phyloP scores from a whole-genome alignment of 2,797 vertebrate species.

The Hylomyscus alleni region DNA sequence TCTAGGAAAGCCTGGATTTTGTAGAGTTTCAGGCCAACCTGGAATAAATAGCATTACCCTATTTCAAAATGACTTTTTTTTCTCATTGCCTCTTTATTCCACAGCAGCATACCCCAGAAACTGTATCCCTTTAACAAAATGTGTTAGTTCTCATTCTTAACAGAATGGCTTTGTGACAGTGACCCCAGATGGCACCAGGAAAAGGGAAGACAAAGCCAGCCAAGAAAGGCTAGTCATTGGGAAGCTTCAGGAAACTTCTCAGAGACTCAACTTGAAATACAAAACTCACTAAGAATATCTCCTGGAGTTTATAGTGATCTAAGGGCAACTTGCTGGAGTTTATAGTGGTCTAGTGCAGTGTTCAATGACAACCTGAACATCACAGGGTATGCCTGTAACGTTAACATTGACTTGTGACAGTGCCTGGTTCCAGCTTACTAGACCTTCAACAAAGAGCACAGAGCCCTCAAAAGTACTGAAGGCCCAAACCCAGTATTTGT shows the following conservation, averaged over 20 bases:
- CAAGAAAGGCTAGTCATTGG: background rate
- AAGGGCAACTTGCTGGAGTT: rapidly evolving
- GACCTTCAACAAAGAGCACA: background rate
- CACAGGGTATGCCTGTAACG: rapidly evolving
- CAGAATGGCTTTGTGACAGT: background rate
- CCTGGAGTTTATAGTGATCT: rapidly evolving
- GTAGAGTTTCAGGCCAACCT: background rate
- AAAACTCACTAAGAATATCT: background rate
- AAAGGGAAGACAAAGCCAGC: background rate
- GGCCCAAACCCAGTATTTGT: too few species aligned
- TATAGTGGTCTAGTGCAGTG: rapidly evolving
- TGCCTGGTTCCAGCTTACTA: background rate
- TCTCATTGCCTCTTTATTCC: background rate
- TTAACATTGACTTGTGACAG: background rate
- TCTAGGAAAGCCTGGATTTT: background rate
- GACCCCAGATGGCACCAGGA: rapidly evolving
- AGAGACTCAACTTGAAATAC: background rate
- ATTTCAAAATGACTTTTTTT: background rate
- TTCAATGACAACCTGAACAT: rapidly evolving
- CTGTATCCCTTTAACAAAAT: background rate
- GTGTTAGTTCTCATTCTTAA: background rate
- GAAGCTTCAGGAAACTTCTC: background rate
- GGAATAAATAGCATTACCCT: background rate
- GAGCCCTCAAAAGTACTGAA: background rate
- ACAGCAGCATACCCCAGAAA: background rate